Conservation (phyloP, 2,888 invertebrate species). For the Drosophila pegasa region DNA sequence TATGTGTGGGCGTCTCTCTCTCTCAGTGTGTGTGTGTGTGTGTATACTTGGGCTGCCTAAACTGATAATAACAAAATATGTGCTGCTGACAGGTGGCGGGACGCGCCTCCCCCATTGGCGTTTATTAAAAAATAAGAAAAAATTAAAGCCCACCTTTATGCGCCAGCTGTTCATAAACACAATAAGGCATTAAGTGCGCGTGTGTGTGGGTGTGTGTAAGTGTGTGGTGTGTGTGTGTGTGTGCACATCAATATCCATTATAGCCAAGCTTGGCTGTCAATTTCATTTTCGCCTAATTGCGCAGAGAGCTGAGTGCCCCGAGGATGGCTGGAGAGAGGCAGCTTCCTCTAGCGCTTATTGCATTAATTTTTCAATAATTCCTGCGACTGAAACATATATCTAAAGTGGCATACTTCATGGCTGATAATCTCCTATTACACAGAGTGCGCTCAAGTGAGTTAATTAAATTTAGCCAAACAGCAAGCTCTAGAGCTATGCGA, state of each 20-base stretch:
- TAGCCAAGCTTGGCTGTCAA: conserved; percentile 62
- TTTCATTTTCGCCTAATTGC: conserved; percentile 71
- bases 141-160: conserved; percentile 62
- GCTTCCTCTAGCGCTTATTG: conserved; percentile 58
- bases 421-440: conserved; percentile 80
- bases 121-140: conserved; percentile 67
- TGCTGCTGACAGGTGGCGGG: conserved; percentile 74
- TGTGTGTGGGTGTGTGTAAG: background rate
- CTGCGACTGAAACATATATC: conserved; percentile 66
- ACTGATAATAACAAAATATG: conserved; percentile 78
- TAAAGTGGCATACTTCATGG: conserved; percentile 72
- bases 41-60: conserved; percentile 48
- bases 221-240: conserved; percentile 12
- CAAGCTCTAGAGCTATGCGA: conserved; percentile 12
- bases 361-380: conserved; percentile 81
- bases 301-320: conserved; percentile 11
- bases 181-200: conserved; percentile 20
- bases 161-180: conserved; percentile 46
- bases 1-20: background rate
- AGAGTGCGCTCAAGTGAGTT: conserved; percentile 72
- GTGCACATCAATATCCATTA: conserved; percentile 69
- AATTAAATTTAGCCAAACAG: conserved; percentile 74
- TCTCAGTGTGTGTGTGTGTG: conserved; percentile 21
- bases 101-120: conserved; percentile 37
- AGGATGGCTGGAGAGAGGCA: background rate